phyloP scores from a whole-genome alignment of 2,888 invertebrate species.

The Noctua janthe region DNA sequence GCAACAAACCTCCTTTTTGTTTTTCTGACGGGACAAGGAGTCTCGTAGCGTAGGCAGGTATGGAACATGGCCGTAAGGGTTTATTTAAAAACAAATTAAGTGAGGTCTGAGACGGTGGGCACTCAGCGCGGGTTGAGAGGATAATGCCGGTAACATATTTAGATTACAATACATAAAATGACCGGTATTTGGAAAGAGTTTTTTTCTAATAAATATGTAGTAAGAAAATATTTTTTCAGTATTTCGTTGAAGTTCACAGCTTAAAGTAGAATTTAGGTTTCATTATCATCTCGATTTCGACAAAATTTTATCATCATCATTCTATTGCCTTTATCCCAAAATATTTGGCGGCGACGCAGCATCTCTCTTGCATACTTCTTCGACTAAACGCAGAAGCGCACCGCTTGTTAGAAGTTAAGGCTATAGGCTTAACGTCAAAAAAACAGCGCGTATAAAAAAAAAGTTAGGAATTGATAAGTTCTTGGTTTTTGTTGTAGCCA shows the following conservation, averaged over 20 bases:
- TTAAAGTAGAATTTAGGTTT: not conserved
- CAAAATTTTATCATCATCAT: not conserved
- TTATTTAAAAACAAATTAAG: slow-evolving; percentile 89
- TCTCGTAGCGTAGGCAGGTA: slow-evolving; percentile 23
- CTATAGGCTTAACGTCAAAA: not conserved
- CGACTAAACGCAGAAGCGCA: too few species aligned
- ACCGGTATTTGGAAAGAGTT: too few species aligned
- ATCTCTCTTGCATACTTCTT: not conserved
- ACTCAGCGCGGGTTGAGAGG: slow-evolving; percentile 75
- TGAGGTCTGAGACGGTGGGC: slow-evolving; percentile 77
- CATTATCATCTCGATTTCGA: not conserved
- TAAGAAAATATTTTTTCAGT: not conserved
- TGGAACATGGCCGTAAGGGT: slow-evolving; percentile 70
- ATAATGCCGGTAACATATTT: slow-evolving; percentile 73
- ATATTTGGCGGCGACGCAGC: not conserved
- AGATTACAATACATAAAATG: slow-evolving; percentile 45
- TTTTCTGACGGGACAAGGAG: slow-evolving; percentile 41
- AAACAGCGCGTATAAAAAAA: not conserved
- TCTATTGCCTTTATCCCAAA: not conserved
- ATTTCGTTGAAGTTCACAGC: not conserved
- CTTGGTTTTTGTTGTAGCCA: not conserved
- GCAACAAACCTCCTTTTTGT: slow-evolving; percentile 51
- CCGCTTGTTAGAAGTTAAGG: too few species aligned
- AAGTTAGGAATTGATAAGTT: not conserved
- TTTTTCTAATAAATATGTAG: not conserved